Evolutionary conservation across 2,797 vertebrate genomes (phyloP), one percentile per base, ranked within the genome.

Genomic region (Philypnodon macrostomus): DNA sequence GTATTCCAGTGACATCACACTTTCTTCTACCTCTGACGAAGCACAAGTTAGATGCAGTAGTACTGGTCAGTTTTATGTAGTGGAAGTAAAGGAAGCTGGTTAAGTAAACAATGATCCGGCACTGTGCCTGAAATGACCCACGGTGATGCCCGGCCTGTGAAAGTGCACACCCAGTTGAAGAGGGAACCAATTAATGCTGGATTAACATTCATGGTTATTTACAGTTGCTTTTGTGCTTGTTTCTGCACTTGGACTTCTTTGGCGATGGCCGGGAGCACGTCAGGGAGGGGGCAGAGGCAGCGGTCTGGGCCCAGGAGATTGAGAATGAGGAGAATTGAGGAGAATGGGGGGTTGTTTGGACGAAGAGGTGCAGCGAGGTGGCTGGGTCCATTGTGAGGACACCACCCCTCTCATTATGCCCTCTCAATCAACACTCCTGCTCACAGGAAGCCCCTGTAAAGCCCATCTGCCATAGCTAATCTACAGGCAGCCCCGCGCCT

Each of bases 171-270:
- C 87, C 92, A 92, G 90, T 93, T 92, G 91, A 93, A 94, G 91
- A 93, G 91, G 90, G 88, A 89, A 90, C 93, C 94, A 98, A 97
- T 99, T 99, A 98, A 93, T 90, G 92, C 90, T 93, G 94, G 94
- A 96, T 98, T 99, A 97, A 95, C 95, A 97, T 96, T 95, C 95
- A 93, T 93, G 93, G 90, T 94, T 97, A 96, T 98, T 97, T 98
- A 98, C 95, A 95, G 94, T 97, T 94, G 93, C 95, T 93, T 97
- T 96, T 98, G 93, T 94, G 91, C 92, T 94, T 93, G 92, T 94
- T 93, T 93, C 92, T 95, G 92, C 92, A 90, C 92, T 92, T 89
- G 93, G 93, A 97, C 93, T 98, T 97, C 92, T 92, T 70, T 60
- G 54, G 47, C 62, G 66, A 47, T 67, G 53, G 26, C 50, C 35